Evolutionary conservation across 2,888 invertebrate species (phyloP), one percentile per base, ranked within the genome.

Genomic region (Caenorhabditis sp.): DNA sequence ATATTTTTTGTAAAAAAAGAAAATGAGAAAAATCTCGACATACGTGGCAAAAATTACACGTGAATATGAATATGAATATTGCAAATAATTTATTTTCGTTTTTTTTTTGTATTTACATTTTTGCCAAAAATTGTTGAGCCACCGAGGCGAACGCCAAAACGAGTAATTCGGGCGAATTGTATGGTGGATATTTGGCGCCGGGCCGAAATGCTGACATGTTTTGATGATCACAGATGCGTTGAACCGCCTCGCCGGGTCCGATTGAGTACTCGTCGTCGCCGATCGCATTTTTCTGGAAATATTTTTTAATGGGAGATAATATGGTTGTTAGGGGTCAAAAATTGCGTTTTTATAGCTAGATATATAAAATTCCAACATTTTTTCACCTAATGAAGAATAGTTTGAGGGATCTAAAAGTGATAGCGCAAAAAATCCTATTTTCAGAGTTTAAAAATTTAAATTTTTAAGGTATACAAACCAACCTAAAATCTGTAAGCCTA

Each of bases 111-210:
- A 21, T 20, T 23, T 64, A 64, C 67, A 72, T 38, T 58, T 67
- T 58, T n/a, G 59, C 54, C 36, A 69, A 31, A 17, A 73, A 60
- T 38, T 73, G 68, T 57, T 73, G 73, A 20, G 73, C 63, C 36
- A 73, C 53, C 10, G 73, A 73, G 4, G 60, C 54, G 36, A 73
- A 73, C 1, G 66, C 68, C 14, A 59, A n/a, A 10, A 59, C 59
- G 7, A 73, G 58, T 23, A 73, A 63, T 23, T 69, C 63, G 23
- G 60, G 36, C 10, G 69, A 59, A 8, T 61, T 54, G 52, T 69
- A 73, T 14, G 73, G 73, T 25, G 73, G 60, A 27, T 62, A 53
- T 38, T 59, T 43, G 43, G 43, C 5, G 43, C 43, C 43, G 12
- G 43, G 43, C 14, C 17, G 43, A 14, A 43, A 43, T 17, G 12